Conservation (phyloP, 2,113 vertebrate genomes). For the Anhinga rufa region DNA sequence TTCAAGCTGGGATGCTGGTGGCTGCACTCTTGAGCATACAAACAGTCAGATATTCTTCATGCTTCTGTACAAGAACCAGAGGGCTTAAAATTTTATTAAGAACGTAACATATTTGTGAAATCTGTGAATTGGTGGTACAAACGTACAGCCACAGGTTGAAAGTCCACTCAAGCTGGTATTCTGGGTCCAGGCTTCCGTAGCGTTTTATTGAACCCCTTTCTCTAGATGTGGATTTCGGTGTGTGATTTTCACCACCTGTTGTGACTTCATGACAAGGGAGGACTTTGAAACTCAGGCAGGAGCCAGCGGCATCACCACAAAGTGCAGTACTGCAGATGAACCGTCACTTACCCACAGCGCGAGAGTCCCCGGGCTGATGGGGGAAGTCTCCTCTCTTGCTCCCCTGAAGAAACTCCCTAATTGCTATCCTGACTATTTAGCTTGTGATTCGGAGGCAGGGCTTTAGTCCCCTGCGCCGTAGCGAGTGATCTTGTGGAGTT, state of each 20-base stretch:
- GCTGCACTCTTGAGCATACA: not conserved
- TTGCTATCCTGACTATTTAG: not conserved
- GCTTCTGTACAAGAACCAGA: not conserved
- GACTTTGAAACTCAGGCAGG: not conserved
- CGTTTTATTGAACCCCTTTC: not conserved
- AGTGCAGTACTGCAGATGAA: not conserved
- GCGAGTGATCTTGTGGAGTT: accelerated
- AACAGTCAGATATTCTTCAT: not conserved
- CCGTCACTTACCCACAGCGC: not conserved
- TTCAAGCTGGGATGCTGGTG: accelerated
- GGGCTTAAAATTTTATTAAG: not conserved
- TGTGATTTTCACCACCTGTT: not conserved
- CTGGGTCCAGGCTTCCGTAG: not conserved
- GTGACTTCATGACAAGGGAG: not conserved
- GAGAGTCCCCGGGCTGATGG: not conserved
- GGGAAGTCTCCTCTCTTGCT: not conserved
- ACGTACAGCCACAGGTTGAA: not conserved
- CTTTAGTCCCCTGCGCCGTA: accelerated
- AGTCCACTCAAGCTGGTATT: not conserved
- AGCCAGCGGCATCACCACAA: accelerated
- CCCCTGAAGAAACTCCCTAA: not conserved
- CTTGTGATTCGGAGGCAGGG: not conserved
- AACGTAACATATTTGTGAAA: not conserved
- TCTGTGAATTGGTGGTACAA: too few species aligned
- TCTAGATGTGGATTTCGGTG: not conserved